phyloP scores from a whole-genome alignment of 2,113 vertebrate species.

The Halcyon malimbica region DNA sequence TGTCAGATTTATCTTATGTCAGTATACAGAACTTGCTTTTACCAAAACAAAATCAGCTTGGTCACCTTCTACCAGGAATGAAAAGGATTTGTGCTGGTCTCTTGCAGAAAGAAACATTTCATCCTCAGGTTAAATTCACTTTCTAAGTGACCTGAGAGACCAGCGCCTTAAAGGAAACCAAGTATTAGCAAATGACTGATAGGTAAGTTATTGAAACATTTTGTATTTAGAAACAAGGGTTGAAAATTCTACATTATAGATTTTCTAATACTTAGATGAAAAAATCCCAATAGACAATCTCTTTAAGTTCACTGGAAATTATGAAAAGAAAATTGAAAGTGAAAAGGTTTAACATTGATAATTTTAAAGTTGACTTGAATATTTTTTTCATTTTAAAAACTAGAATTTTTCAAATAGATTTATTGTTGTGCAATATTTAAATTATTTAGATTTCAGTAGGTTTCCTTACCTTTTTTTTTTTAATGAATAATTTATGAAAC shows the following conservation, averaged over 20 bases:
- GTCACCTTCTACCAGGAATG: not conserved
- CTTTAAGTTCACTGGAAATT: not conserved
- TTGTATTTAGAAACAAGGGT: not conserved
- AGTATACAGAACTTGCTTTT: not conserved
- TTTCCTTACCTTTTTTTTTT: not conserved
- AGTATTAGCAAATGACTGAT: fast-evolving
- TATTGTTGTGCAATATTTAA: not conserved
- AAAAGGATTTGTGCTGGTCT: not conserved
- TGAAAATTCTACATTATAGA: not conserved
- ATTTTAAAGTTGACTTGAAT: not conserved
- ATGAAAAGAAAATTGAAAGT: not conserved
- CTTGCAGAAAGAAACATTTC: not conserved
- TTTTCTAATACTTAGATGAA: not conserved
- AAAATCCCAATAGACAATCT: not conserved
- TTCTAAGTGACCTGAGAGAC: not conserved
- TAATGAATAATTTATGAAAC: not conserved
- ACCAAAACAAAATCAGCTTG: not conserved
- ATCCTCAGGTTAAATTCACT: not conserved
- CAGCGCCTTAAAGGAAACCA: not conserved
- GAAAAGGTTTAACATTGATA: not conserved
- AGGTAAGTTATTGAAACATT: not conserved
- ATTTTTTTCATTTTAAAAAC: not conserved
- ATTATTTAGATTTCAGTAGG: not conserved
- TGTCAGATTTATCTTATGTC: not conserved
- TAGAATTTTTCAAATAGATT: not conserved